Conservation (phyloP, 2,113 vertebrate genomes). For the Peromyscus californicus region DNA sequence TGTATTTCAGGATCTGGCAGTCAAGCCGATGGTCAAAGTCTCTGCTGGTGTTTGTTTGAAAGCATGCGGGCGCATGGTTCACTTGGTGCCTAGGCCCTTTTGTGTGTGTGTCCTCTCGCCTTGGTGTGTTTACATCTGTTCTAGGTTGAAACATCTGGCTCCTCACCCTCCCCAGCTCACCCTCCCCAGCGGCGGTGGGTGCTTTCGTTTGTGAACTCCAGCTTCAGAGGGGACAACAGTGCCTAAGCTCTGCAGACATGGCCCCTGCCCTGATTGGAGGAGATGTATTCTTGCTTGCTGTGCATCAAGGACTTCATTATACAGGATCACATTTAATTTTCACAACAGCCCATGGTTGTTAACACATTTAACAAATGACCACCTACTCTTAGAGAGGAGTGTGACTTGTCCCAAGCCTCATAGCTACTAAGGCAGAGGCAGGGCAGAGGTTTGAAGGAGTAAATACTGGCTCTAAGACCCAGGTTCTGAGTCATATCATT, state of each 20-base stretch:
- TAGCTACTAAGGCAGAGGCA: neutral
- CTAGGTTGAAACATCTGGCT: neutral
- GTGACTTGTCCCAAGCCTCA: neutral
- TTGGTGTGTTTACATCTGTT: conserved; percentile 37
- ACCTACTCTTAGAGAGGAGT: neutral
- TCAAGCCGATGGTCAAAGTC: conserved; percentile 42
- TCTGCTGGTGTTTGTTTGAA: conserved; percentile 44
- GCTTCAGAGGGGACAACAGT: neutral
- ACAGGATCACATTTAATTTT: neutral
- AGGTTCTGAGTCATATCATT: neutral
- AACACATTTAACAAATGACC: neutral
- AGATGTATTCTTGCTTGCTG: neutral
- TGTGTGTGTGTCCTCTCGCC: neutral
- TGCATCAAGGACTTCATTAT: neutral
- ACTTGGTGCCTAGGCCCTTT: neutral
- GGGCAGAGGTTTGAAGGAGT: neutral
- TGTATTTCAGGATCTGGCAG: conserved; percentile 54
- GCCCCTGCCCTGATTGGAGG: neutral
- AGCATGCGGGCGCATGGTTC: neutral
- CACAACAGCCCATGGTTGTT: neutral
- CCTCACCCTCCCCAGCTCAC: neutral
- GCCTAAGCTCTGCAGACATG: neutral
- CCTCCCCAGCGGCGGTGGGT: neutral
- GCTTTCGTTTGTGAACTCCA: neutral
- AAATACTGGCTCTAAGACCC: neutral